These are phyloP conservation scores for Phainopepla nitens DNA, from an alignment of 2,113 vertebrate genomes.

Conservation along the genomic window DNA sequence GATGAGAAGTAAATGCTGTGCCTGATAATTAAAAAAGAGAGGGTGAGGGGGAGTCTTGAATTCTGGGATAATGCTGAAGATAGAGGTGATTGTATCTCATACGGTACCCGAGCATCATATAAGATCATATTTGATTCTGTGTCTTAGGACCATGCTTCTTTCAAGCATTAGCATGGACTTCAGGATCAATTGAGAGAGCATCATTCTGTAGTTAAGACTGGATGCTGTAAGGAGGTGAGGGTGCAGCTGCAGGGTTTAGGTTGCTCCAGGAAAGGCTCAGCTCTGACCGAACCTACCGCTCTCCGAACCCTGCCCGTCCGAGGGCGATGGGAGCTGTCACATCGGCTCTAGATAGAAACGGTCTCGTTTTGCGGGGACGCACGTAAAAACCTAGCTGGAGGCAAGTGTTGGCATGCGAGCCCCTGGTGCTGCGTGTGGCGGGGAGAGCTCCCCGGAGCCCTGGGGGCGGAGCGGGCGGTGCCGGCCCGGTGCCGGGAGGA, in stretches of 20 bases:
- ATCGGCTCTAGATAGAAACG: background rate
- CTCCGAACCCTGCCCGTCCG: fast-evolving
- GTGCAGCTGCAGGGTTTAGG: background rate
- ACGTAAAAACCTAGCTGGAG: background rate
- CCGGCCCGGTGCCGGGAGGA: background rate
- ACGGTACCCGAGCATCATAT: fast-evolving
- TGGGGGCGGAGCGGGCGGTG: background rate
- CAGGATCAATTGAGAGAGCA: fast-evolving
- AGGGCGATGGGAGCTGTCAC: background rate
- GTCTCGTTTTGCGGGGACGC: background rate
- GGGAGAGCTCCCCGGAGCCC: background rate
- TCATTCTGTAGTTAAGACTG: fast-evolving
- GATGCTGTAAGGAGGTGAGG: background rate
- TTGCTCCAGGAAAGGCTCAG: background rate
- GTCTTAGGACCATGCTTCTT: background rate
- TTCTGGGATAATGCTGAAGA: background rate
- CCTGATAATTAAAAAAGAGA: background rate
- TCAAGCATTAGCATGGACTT: background rate
- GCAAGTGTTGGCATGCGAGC: background rate
- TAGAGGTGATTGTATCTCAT: background rate
- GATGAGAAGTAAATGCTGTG: background rate
- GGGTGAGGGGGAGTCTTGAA: background rate
- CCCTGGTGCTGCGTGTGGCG: background rate
- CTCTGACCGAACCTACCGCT: background rate
- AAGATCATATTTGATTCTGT: background rate